Conservation (phyloP, 2,888 invertebrate genomes). For the Seladonia tumulorum region DNA sequence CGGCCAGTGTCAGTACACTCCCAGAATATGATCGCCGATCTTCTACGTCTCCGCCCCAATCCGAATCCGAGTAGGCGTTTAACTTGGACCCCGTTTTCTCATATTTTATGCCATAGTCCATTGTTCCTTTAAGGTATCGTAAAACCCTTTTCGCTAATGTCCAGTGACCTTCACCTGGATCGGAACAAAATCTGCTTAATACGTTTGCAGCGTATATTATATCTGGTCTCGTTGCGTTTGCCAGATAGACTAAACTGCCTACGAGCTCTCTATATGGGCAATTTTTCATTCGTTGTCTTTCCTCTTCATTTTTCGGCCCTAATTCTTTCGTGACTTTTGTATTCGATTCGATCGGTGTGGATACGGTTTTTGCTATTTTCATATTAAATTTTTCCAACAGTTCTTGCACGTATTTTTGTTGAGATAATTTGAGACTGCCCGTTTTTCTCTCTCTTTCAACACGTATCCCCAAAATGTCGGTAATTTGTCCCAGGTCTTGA, state of each 20-base stretch:
- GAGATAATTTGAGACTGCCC: not conserved
- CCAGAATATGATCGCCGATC: not conserved
- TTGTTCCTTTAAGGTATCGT: constrained; percentile 3
- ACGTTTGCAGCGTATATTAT: not conserved
- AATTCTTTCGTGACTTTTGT: too few relatives aligned
- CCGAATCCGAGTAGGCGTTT: not conserved
- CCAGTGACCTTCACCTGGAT: constrained; percentile 10
- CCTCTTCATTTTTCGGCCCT: too few relatives aligned
- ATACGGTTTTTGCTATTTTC: not conserved
- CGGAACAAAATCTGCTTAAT: not conserved
- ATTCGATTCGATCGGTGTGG: too few relatives aligned
- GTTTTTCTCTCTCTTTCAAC: constrained; percentile 6
- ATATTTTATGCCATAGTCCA: not conserved
- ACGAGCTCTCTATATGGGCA: not conserved
- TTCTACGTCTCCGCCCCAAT: not conserved
- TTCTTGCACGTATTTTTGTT: not conserved
- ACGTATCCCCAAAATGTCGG: too few relatives aligned
- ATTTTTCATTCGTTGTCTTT: not conserved
- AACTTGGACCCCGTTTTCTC: not conserved
- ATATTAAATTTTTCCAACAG: not conserved
- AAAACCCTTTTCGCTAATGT: not conserved
- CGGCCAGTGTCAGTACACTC: not conserved
- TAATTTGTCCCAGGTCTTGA: too few relatives aligned
- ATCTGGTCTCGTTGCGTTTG: constrained; percentile 16
- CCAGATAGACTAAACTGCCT: constrained; percentile 1